Evolutionary conservation across 2,888 invertebrate species (phyloP), one percentile per base, ranked within the genome.

Genomic region (Lutraria lutraria): DNA sequence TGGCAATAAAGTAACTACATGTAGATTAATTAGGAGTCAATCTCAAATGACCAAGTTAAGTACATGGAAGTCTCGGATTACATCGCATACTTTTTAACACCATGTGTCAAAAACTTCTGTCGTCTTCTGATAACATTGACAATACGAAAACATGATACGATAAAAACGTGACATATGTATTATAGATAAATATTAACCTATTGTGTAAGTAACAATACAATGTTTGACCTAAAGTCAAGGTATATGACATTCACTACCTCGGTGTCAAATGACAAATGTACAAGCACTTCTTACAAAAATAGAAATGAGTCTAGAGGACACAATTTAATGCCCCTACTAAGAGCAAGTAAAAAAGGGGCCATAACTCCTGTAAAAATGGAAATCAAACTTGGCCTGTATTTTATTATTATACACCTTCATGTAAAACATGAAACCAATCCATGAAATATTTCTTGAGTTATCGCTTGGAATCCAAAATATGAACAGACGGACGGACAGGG

Each of bases 41-140:
- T 68, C 63, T 68, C 63, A 68, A 68, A 68, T 68, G n/a, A 68
- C 63, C 63, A 68, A 68, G 63, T 68, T 25, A 68, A 68, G 63
- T 68, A 68, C 13, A 0, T 68, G 3, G 6, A 68, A 68, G 34
- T 76, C 29, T 76, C 13, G 76, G 34, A 76, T 76, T 76, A 76
- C 76, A 13, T 16, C 15, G 34, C 76, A 76, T 76, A 72, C 12
- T 56, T 31, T 31, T 31, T 76, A 29, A 76, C 19, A 16, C 76
- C 31, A 76, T 76, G 34, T 76, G 76, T 76, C 76, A 76, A 76
- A 76, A 21, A 6, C 76, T 76, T 19, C 31, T 76, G 76, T 76
- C 16, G 72, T 29, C 76, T 76, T 19, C 31, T 76, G 76, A 31
- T 31, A 25, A 8, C 72, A 12, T 43, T 43, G 72, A 29, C 72